Percentiles rank a stretch among this genome's conserved stretches.
phyloP scores from a whole-genome alignment of 2,113 vertebrate species.

The Reinhardtius hippoglossoides region DNA sequence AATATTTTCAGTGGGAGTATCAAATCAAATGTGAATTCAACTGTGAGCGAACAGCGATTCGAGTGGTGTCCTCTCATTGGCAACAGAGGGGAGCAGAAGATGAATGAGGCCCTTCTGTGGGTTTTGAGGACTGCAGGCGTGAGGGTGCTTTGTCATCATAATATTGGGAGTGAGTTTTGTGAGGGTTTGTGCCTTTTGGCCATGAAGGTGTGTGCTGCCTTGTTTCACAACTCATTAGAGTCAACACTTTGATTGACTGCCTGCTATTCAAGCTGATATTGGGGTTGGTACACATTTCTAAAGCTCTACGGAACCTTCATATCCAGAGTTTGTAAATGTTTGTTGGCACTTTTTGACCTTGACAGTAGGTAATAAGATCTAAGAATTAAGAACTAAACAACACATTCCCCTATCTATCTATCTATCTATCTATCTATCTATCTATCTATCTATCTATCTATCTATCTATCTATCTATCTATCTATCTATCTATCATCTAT shows the following conservation, averaged over 20 bases:
- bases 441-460: no score
- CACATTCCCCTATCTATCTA: not conserved
- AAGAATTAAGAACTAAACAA: not conserved
- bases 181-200: slow-evolving; percentile 50
- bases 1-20: slow-evolving; percentile 49
- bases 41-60: slow-evolving; percentile 27
- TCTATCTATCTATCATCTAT: no score
- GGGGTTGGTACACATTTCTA: slow-evolving; percentile 31
- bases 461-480: no score
- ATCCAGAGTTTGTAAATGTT: not conserved
- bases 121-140: slow-evolving; percentile 44
- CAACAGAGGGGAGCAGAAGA: slow-evolving; percentile 52
- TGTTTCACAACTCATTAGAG: slow-evolving; percentile 67
- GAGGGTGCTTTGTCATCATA: slow-evolving; percentile 65
- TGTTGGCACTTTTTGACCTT: slow-evolving; percentile 18
- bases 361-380: not conserved
- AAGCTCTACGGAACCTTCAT: slow-evolving; percentile 26
- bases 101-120: slow-evolving; percentile 49
- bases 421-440: no score
- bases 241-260: slow-evolving; percentile 61
- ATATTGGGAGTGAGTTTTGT: slow-evolving; percentile 54
- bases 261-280: slow-evolving; percentile 44
- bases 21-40: slow-evolving; percentile 62
- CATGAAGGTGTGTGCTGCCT: slow-evolving; percentile 42
- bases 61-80: slow-evolving; percentile 47